These are phyloP conservation scores for Theretra japonica DNA, from an alignment of 2,888 invertebrate species.

Conservation along the genomic window DNA sequence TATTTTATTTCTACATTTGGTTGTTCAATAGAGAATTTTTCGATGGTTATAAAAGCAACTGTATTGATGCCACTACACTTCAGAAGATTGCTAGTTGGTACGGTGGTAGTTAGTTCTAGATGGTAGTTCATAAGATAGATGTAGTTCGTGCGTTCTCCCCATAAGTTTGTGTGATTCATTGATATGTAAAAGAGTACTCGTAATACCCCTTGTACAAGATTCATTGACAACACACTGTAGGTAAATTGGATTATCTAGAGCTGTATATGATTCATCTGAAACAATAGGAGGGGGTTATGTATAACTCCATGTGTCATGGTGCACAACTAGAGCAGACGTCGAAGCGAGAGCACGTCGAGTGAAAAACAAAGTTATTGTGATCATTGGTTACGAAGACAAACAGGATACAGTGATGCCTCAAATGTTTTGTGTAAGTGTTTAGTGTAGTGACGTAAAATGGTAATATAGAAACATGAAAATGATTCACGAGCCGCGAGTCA, in stretches of 20 bases:
- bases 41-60: too few relatives aligned
- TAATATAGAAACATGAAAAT: constrained; percentile 12
- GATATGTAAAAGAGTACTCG: too few relatives aligned
- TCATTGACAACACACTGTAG: neutral
- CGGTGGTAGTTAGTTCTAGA: too few relatives aligned
- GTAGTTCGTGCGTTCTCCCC: too few relatives aligned
- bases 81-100: too few relatives aligned
- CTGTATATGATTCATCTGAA: constrained; percentile 16
- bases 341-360: neutral
- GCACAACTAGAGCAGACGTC: neutral
- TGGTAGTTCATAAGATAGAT: too few relatives aligned
- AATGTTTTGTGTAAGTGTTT: constrained; percentile 26
- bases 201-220: neutral
- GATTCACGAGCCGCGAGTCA: constrained; percentile 15
- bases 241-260: neutral
- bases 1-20: too few relatives aligned
- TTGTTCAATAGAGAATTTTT: too few relatives aligned
- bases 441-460: neutral
- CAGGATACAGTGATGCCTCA: constrained; percentile 9
- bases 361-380: neutral
- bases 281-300: neutral
- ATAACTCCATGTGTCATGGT: neutral
- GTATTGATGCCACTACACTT: too few relatives aligned
- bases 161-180: too few relatives aligned
- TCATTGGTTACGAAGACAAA: neutral